Conservation (phyloP, 92 coral and sea anemone genomes). For the Umimayanthus chanpuru region DNA sequence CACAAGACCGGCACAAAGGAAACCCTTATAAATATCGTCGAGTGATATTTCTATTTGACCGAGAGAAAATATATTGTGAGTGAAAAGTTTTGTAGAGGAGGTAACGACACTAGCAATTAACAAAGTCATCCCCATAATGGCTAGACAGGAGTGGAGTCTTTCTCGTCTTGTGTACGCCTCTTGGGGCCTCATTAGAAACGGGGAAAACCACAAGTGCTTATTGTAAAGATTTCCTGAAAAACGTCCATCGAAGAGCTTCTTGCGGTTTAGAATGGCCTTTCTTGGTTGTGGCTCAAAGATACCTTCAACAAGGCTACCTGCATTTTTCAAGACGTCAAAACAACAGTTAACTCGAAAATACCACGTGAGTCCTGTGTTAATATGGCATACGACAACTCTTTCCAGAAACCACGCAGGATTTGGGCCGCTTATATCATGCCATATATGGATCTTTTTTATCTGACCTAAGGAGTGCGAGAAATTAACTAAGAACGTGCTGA, state of each 20-base stretch:
- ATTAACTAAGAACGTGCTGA: constrained; percentile 43
- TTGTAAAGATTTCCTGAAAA: constrained; percentile 51
- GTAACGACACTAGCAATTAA: no score
- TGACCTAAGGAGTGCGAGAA: constrained; percentile 63
- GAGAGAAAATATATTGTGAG: no score
- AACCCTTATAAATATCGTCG: no score
- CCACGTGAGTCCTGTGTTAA: constrained; percentile 71
- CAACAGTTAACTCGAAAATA: constrained; percentile 75
- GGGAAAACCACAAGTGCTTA: constrained; percentile 67
- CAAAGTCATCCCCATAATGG: no score
- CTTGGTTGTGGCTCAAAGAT: constrained; percentile 54
- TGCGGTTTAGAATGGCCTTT: constrained; percentile 37
- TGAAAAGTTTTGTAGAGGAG: no score
- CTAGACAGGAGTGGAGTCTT: no score
- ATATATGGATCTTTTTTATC: constrained; percentile 62
- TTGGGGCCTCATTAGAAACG: constrained; percentile 45
- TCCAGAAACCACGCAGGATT: constrained; percentile 76
- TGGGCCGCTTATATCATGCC: constrained; percentile 80
- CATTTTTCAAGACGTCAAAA: constrained; percentile 60
- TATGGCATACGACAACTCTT: constrained; percentile 65
- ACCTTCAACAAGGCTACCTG: constrained; percentile 65
- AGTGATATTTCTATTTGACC: no score
- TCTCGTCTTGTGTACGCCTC: constrained; percentile 36
- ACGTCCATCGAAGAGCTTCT: constrained; percentile 59
- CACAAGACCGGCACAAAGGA: constrained; percentile 26